Conservation (phyloP, 2,888 invertebrate species). For the Argyra leucocephala region DNA sequence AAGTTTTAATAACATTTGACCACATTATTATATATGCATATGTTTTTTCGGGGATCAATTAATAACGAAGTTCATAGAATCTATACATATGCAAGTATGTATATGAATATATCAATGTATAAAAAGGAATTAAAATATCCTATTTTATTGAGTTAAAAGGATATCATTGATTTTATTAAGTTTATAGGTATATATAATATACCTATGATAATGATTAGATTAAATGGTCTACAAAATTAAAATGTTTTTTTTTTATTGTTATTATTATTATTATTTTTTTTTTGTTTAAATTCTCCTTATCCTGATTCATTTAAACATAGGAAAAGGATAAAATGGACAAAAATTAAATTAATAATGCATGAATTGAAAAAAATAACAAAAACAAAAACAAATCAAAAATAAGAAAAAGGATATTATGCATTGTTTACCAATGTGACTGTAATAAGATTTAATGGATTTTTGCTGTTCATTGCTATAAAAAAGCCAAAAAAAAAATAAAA, state of each 20-base stretch:
- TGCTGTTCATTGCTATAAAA: background rate
- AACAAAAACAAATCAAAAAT: background rate
- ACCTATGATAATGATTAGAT: background rate
- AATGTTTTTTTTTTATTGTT: background rate
- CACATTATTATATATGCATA: background rate
- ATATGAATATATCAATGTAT: background rate
- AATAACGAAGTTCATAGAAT: background rate
- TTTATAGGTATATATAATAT: no score
- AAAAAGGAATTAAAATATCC: background rate
- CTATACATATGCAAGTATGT: background rate
- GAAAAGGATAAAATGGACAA: background rate
- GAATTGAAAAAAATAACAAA: background rate
- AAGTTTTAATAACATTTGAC: background rate
- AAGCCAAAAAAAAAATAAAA: background rate
- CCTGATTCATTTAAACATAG: no score
- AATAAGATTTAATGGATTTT: conserved; percentile 4
- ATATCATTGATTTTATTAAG: background rate
- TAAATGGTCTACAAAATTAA: background rate
- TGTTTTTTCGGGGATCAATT: background rate
- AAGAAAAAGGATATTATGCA: background rate
- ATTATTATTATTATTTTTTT: no score
- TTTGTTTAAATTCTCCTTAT: no score
- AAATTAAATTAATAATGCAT: conserved; percentile 3
- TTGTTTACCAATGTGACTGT: conserved; percentile 7
- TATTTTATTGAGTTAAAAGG: background rate